Base-by-base conservation (phyloP, 2,888 invertebrate genomes). In the Automeris io region DNA sequence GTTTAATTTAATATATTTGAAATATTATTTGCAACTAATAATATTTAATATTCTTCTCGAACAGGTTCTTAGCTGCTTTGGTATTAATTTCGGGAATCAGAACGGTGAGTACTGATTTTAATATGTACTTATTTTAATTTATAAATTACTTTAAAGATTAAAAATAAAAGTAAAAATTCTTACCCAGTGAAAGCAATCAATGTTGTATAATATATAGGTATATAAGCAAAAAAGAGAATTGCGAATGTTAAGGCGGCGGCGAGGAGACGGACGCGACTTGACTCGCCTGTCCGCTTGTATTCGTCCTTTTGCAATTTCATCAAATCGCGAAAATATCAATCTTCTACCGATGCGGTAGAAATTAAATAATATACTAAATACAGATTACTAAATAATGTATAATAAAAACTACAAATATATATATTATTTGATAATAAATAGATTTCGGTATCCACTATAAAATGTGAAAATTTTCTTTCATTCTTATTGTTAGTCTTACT, bases 241-340 rank as follows among this genome's bases (percentile, higher is more conserved):
- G 76, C 66, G 71, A 76, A 67, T 66, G 74, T 60, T 43, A 52
- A 53, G 42, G 53, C 43, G 41, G 47, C 47, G 52, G 53, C 49
- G 45, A 44, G 44, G 54, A 48, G 51, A 54, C 54, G 49, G 49
- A 43, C 49, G 47, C 57, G 52, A 55, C 52, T 57, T 51, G 68
- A 71, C 77, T 65, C 61, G 75, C 64, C 62, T 54, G 75, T 60
- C 73, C 61, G 62, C 72, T 75, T 67, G 54, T 49, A 61, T 59
- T 82, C 64, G 50, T 80, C 62, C 50, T 85, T 83, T 86, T 83
- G 78, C 74, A 72, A 73, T 74, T 75, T 80, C 67, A 65, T 64
- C 59, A 69, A 75, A 77, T 64, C 49, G 60, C 59, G 29, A 42
- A 18, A 7, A 13, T 23, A 23, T 22, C 29, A 18, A 18, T 23